Base-by-base conservation (phyloP, 2,888 invertebrate genomes). In the Lithophane ornitopus region DNA sequence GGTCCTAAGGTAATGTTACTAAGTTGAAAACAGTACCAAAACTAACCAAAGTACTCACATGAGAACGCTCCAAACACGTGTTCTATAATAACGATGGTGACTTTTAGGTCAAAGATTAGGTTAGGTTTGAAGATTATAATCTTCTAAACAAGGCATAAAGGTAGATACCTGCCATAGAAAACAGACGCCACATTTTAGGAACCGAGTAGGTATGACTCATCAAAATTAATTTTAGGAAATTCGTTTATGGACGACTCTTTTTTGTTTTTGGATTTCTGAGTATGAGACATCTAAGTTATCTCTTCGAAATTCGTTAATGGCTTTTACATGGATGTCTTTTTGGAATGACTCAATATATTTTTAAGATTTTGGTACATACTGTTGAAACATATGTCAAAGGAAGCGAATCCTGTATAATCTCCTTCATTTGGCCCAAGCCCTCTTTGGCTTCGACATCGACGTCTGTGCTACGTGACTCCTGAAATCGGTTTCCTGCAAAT, bases 401-500 rank as follows among this genome's bases (percentile, higher is more conserved):
- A 63, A 34, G 22, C 9, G 16, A 34, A 19, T 56, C 66, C 49
- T 56, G 66, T n/a, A 62, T 81, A 61, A 70, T 76, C 56, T 66
- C 46, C 54, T 69, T 28, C 26, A 69, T 76, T 74, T 52, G 19
- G 0, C 9, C 28, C 0, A 34, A 52, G 58, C 22, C 41, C 34
- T 49, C 34, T 70, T 56, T 9, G 39, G 28, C 26, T 62, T 49
- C 3, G 11, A 22, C 9, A 0, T 3, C 34, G 67, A 34, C 59
- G 67, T 28, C n/a, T 19, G 46, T 46, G 62, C 34, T 66, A 66
- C 76, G 41, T 81, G 54, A 67, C 61, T 56, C 2, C 41, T 73
- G 44, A 73, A 80, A 78, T 74, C 49, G n/a, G 14, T 67, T 61
- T 66, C n/a, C 41, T 66, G 41, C 66, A 49, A 74, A 74, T 74